Conservation (phyloP, 2,797 vertebrate species). For the Linurgus olivaceus region DNA sequence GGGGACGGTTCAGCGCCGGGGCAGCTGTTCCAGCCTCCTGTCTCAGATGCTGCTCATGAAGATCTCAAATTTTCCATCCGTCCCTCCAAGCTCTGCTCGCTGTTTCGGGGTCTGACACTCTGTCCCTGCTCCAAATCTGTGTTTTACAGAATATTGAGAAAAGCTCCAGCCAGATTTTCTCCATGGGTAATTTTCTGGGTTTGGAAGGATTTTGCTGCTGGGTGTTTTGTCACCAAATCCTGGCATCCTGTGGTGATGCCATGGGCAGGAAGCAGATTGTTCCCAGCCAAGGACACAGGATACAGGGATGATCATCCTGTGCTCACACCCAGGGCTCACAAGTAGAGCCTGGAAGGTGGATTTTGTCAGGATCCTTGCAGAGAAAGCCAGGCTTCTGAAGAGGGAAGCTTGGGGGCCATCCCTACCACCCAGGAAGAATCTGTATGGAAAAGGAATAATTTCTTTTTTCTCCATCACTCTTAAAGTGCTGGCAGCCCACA, state of each 20-base stretch:
- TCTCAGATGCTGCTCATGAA: not conserved
- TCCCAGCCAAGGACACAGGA: not conserved
- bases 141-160: not conserved
- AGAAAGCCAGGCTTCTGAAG: not conserved
- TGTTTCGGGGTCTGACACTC: not conserved
- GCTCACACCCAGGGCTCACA: not conserved
- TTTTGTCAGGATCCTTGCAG: not conserved
- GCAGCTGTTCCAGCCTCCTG: not conserved
- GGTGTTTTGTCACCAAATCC: not conserved
- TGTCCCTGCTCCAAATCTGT: not conserved
- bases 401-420: not conserved
- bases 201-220: not conserved
- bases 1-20: not conserved
- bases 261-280: not conserved
- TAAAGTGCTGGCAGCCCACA: fast-evolving
- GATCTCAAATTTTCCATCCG: not conserved
- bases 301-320: not conserved
- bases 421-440: not conserved
- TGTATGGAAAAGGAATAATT: not conserved
- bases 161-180: not conserved
- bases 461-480: not conserved
- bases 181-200: not conserved
- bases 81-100: not conserved
- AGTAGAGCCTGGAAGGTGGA: not conserved
- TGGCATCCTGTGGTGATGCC: not conserved